A percentile compares a stretch with the other conserved stretches of the same genome.
Evolutionary conservation across 2,797 vertebrate species (phyloP).

Genomic region (Octomys mimax): DNA sequence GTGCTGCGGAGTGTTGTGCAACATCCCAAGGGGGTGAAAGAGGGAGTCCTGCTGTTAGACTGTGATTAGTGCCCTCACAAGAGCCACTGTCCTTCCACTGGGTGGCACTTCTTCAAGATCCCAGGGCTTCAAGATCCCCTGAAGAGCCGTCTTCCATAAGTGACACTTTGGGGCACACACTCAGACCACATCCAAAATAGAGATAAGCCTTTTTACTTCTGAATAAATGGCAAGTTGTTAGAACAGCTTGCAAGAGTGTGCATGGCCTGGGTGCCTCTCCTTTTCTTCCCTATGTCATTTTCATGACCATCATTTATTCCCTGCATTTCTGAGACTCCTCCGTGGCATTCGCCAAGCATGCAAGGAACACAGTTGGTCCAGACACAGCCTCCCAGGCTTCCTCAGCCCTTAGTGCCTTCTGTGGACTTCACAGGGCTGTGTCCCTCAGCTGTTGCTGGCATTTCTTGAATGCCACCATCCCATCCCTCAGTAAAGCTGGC

Average conservation of each 20-base stretch:
- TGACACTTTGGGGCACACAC: neutral
- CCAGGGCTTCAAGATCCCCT: neutral
- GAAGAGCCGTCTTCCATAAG: neutral
- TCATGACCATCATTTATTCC: neutral
- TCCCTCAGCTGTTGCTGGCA: neutral
- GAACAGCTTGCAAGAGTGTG: neutral
- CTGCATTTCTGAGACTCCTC: neutral
- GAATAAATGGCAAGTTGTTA: neutral
- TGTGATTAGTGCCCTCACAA: no score
- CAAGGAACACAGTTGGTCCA: neutral
- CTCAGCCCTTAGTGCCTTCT: neutral
- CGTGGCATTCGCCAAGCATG: neutral
- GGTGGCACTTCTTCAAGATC: neutral
- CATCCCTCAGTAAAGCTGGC: neutral
- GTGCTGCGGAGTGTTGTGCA: no score
- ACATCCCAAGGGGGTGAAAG: no score
- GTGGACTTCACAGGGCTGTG: accelerated
- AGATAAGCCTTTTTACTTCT: neutral
- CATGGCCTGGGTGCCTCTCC: neutral
- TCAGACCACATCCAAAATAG: neutral
- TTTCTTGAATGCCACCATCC: neutral
- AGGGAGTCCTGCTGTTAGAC: neutral
- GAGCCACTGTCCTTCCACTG: neutral
- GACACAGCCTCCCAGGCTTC: neutral
- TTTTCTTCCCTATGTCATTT: neutral